phyloP scores from a whole-genome alignment of 1,140 invertebrate genomes.

The Elymnias hypermnestra region DNA sequence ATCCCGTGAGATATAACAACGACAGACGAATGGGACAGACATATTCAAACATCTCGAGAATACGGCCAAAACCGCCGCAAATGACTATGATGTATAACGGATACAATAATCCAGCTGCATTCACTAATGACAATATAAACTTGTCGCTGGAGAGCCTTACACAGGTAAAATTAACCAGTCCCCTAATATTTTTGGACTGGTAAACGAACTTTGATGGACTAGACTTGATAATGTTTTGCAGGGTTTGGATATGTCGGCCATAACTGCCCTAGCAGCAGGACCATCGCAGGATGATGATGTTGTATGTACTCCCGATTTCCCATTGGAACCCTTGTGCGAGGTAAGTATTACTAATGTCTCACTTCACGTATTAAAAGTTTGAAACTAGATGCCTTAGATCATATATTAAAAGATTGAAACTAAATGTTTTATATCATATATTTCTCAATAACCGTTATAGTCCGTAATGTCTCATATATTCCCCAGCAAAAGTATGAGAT shows the following conservation, averaged over 20 bases:
- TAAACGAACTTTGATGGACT: too few relatives aligned
- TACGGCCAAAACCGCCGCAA: conserved; percentile 32
- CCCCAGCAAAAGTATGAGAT: too few relatives aligned
- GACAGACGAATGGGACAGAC: conserved; percentile 28
- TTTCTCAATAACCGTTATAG: too few relatives aligned
- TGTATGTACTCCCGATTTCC: conserved; percentile 72
- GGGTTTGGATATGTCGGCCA: conserved; percentile 63
- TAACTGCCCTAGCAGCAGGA: conserved; percentile 32
- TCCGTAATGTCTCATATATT: too few relatives aligned
- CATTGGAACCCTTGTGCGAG: conserved; percentile 65
- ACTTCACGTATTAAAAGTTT: too few relatives aligned
- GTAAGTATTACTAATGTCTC: conserved; percentile 25
- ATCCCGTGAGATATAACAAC: conserved; percentile 27
- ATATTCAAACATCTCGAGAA: conserved; percentile 24
- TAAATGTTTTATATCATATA: too few relatives aligned
- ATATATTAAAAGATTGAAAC: too few relatives aligned
- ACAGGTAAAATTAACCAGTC: too few relatives aligned
- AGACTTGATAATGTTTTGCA: conserved; percentile 24
- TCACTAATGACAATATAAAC: conserved; percentile 63
- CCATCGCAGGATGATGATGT: conserved; percentile 52
- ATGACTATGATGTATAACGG: conserved; percentile 52
- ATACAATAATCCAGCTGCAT: conserved; percentile 27
- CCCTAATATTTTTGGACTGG: too few relatives aligned
- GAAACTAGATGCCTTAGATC: too few relatives aligned
- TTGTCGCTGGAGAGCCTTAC: conserved; percentile 69